Evolutionary conservation across 1,140 invertebrate species (phyloP), one percentile per base, ranked within the genome.

Genomic region (Sminthurinus signatus): DNA sequence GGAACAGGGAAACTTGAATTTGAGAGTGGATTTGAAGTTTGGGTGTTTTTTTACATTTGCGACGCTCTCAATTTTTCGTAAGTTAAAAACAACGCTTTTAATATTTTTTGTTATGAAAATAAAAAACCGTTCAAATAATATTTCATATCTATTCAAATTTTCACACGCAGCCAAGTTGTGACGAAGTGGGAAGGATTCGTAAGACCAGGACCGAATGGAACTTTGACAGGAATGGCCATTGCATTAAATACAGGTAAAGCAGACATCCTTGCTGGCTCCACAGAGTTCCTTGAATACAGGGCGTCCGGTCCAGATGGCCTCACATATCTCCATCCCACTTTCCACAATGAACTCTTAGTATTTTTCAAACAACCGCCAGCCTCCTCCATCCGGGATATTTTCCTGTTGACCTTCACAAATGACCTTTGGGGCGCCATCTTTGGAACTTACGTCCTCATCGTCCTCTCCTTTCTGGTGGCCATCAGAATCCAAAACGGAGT

Each of bases 351-450:
- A 21, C 17, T 69, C 15, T 59, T 56, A 36, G 44, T 80, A 78
- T 17, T 81, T 78, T 73, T 72, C 73, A 57, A 76, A 74, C 67
- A 81, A 73, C 57, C 80, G 64, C 79, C 76, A 43, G 79, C 80
- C n/a, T 81, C 73, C 71, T 80, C 80, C 27, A 79, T 74, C 75
- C 78, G 66, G 28, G 67, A 70, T 44, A 57, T 65, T n/a, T 67
- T 66, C 19, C 43, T 60, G 1, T 28, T 54, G 3, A 51, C 62
- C 12, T 72, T 67, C 31, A 62, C 58, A 0, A 2, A 25, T 0
- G 36, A 55, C 21, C 19, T 67, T 10, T 70, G 69, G 69, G 23
- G 60, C 14, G 59, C 32, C 21, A 14, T 60, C 3, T 62, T 62
- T 55, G 10, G 39, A 12, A 46, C 51, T 12, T 65, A 54, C 51